Evolutionary conservation across 2,888 invertebrate genomes (phyloP).

Genomic region (Scaptomyza polygonia): DNA sequence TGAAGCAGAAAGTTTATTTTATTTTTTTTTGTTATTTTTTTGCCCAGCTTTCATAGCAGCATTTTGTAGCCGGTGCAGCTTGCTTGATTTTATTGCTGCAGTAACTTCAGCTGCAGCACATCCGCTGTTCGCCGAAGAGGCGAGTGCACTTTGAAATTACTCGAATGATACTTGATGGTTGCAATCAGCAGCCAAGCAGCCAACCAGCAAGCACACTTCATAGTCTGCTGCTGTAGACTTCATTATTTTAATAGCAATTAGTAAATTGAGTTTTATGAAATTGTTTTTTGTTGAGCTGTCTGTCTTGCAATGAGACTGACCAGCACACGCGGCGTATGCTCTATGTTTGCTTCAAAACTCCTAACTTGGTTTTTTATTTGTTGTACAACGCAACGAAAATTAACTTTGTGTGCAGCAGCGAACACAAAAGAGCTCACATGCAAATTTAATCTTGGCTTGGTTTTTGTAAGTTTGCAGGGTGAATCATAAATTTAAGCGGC

Average conservation of each 20-base stretch:
- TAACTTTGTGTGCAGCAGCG: constrained; percentile 22
- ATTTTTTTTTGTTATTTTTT: constrained; percentile 45
- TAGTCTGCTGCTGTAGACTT: constrained; percentile 49
- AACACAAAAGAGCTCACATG: neutral
- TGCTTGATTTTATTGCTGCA: constrained; percentile 66
- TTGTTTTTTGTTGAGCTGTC: constrained; percentile 55
- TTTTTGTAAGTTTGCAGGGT: constrained; percentile 2
- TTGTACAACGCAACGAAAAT: constrained; percentile 1
- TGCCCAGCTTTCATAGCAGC: constrained; percentile 23
- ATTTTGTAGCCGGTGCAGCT: constrained; percentile 22
- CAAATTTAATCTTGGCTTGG: constrained; percentile 9
- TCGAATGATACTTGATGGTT: constrained; percentile 80
- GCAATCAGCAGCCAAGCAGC: constrained; percentile 62
- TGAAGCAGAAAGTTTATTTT: constrained; percentile 51
- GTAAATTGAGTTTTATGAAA: constrained; percentile 77
- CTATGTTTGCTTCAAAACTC: too few species aligned
- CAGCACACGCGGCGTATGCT: constrained; percentile 58
- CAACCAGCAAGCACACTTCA: neutral
- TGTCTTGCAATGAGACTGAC: constrained; percentile 63
- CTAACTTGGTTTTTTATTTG: too few species aligned
- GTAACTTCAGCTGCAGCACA: constrained; percentile 39
- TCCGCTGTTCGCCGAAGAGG: constrained; percentile 35
- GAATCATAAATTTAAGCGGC: constrained; percentile 5
- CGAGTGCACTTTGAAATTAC: constrained; percentile 76
- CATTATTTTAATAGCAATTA: constrained; percentile 81